Evolutionary conservation across 2,888 invertebrate genomes (phyloP).

Genomic region (Chromoteleia sp.): DNA sequence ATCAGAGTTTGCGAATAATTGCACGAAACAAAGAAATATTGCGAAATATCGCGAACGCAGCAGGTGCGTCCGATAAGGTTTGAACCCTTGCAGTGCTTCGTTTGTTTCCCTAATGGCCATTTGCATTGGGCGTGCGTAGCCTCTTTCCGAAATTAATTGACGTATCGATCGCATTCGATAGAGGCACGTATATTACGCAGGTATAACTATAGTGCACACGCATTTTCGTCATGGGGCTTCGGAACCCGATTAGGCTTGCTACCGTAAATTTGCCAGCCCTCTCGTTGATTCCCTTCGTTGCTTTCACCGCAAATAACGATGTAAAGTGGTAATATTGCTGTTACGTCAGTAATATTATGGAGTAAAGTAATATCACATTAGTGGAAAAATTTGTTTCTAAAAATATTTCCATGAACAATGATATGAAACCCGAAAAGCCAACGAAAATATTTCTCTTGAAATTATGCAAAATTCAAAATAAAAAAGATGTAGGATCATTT

Average conservation of each 20-base stretch:
- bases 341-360: constrained; percentile 25
- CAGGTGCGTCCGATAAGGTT: constrained; percentile 73
- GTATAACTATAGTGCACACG: constrained; percentile 58
- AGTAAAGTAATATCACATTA: constrained; percentile 37
- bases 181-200: constrained; percentile 47
- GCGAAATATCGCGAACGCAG: constrained; percentile 47
- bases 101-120: constrained; percentile 69
- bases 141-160: constrained; percentile 81
- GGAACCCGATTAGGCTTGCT: constrained; percentile 64
- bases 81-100: constrained; percentile 72
- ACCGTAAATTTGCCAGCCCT: constrained; percentile 60
- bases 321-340: constrained; percentile 55
- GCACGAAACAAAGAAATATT: constrained; percentile 33
- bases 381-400: too few relatives aligned
- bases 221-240: constrained; percentile 68
- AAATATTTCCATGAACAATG: too few relatives aligned
- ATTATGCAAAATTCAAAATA: too few relatives aligned
- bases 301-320: constrained; percentile 37
- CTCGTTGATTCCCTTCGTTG: constrained; percentile 16
- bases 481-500: too few relatives aligned
- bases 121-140: constrained; percentile 74
- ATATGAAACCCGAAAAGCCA: too few relatives aligned
- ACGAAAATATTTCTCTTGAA: too few relatives aligned
- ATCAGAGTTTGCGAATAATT: constrained; percentile 29
- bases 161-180: constrained; percentile 70